These are phyloP conservation scores for Spicauda simplicius DNA, from an alignment of 2,888 invertebrate species.

Conservation along the genomic window DNA sequence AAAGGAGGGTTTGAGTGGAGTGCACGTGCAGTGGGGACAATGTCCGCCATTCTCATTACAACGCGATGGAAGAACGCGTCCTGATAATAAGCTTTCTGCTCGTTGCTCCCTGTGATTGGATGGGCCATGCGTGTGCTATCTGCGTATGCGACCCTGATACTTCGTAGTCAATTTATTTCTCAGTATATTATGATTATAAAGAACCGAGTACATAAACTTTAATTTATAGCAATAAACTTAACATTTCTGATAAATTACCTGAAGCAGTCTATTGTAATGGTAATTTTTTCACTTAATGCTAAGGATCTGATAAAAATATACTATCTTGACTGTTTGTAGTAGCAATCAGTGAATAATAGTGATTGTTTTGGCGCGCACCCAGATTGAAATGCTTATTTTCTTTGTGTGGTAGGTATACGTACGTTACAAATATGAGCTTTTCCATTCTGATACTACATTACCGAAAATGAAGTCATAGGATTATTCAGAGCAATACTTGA, in stretches of 20 bases:
- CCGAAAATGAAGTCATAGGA: conserved; percentile 3
- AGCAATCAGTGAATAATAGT: conserved; percentile 72
- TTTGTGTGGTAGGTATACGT: conserved; percentile 55
- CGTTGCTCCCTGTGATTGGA: conserved; percentile 77
- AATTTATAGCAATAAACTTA: background rate
- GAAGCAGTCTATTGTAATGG: background rate
- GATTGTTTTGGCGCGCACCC: conserved; percentile 81
- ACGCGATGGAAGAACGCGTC: conserved; percentile 67
- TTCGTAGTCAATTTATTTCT: conserved; percentile 72
- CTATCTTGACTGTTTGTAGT: conserved; percentile 14
- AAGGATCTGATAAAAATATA: conserved; percentile 6
- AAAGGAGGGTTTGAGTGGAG: conserved; percentile 65
- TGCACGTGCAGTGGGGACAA: conserved; percentile 53
- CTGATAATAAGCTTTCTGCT: conserved; percentile 79
- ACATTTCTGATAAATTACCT: background rate
- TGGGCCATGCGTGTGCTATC: conserved; percentile 81
- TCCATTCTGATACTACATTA: conserved; percentile 18
- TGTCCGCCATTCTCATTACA: conserved; percentile 63
- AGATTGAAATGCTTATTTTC: conserved; percentile 75
- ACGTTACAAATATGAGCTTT: conserved; percentile 20
- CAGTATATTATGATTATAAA: background rate
- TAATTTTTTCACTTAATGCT: conserved; percentile 13
- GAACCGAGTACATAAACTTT: background rate
- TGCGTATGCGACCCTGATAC: conserved; percentile 68
- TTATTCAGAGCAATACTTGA: conserved; percentile 9